Evolutionary conservation across 2,113 vertebrate species (phyloP).

Genomic region (Megaleporinus macrocephalus): DNA sequence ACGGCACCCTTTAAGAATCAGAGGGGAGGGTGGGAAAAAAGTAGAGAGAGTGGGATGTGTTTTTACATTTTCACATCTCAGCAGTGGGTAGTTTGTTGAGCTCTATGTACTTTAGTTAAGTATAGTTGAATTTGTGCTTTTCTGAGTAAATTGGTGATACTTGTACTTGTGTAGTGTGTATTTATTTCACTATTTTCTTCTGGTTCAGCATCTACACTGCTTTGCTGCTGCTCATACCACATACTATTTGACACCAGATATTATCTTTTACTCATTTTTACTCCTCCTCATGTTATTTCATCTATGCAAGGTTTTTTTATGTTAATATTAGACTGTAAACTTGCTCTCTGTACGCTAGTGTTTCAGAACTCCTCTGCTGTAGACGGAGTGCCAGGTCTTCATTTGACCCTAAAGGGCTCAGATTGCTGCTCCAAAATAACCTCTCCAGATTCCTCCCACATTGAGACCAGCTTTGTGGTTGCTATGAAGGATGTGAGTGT

Average conservation of each 20-base stretch:
- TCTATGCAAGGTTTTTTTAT: too few relatives aligned
- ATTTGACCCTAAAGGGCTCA: not conserved
- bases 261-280: too few relatives aligned
- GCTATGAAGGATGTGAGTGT: not conserved
- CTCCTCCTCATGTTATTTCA: too few relatives aligned
- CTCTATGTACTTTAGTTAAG: too few relatives aligned
- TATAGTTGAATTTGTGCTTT: too few relatives aligned
- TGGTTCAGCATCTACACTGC: too few relatives aligned
- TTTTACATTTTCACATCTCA: not conserved
- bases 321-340: not conserved
- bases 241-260: too few relatives aligned
- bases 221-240: too few relatives aligned
- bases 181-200: too few relatives aligned
- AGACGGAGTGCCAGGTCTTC: not conserved
- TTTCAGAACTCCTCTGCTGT: not conserved
- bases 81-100: not conserved
- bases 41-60: not conserved
- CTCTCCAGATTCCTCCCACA: not conserved
- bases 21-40: not conserved
- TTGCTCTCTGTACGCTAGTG: not conserved
- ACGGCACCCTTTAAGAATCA: not conserved
- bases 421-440: not conserved
- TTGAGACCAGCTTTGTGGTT: not conserved
- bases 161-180: too few relatives aligned
- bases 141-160: too few relatives aligned